Percentiles rank a stretch among this genome's conserved stretches.
Evolutionary conservation across 2,888 invertebrate species (phyloP).

Genomic region (Malacosoma neustria): DNA sequence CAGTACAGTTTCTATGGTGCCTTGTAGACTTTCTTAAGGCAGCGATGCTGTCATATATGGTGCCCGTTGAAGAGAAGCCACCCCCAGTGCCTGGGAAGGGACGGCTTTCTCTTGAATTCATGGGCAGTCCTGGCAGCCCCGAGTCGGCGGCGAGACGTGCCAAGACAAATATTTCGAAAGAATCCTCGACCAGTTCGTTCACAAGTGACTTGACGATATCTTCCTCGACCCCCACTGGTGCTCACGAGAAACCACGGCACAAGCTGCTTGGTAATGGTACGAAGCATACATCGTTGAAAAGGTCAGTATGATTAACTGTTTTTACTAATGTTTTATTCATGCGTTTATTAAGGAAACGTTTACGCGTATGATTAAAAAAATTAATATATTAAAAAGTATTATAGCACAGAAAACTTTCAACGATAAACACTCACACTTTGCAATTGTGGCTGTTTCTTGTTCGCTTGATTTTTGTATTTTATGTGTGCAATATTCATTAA

Average conservation of each 20-base stretch:
- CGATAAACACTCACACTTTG: no score
- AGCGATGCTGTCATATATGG: constrained; percentile 86
- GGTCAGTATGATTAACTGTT: constrained; percentile 73
- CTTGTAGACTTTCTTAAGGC: constrained; percentile 11
- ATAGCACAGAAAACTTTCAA: no score
- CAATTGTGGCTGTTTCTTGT: no score
- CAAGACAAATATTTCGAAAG: constrained; percentile 71
- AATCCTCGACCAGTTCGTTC: constrained; percentile 82
- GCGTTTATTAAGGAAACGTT: no score
- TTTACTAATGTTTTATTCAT: no score
- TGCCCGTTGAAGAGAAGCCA: constrained; percentile 85
- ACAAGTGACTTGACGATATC: constrained; percentile 79
- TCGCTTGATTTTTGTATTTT: no score
- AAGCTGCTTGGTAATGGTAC: constrained; percentile 80
- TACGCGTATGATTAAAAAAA: no score
- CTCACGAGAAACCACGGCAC: constrained; percentile 78
- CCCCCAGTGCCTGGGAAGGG: constrained; percentile 76
- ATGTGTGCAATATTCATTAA: no score
- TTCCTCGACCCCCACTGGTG: constrained; percentile 76
- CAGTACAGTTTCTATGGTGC: constrained; percentile 8
- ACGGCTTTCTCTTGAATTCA: constrained; percentile 66
- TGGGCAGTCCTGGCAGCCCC: constrained; percentile 49
- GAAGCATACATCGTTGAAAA: constrained; percentile 82
- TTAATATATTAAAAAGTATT: no score
- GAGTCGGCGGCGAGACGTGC: constrained; percentile 41